Evolutionary conservation across 1,140 invertebrate species (phyloP).

Genomic region (Brachionus paranguensis): DNA sequence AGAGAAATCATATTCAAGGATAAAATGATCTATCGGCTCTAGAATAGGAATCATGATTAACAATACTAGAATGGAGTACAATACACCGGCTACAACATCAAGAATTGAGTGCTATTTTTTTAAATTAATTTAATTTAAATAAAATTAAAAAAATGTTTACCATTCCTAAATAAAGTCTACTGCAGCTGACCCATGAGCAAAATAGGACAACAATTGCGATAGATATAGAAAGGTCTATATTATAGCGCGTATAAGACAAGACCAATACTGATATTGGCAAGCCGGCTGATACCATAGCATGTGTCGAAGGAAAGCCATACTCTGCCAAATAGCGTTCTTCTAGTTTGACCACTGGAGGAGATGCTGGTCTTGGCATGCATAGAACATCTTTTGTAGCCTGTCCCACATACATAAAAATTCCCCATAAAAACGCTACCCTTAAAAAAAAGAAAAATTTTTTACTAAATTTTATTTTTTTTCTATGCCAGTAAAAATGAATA

Average conservation of each 20-base stretch:
- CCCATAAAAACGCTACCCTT: constrained; percentile 61
- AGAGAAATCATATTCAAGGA: constrained; percentile 65
- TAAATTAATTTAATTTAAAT: not conserved
- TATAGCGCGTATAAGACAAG: constrained; percentile 17
- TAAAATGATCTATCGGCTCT: constrained; percentile 66
- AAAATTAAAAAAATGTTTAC: constrained; percentile 63
- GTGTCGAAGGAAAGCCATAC: constrained; percentile 87
- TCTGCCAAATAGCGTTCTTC: constrained; percentile 77
- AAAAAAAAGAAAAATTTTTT: not conserved
- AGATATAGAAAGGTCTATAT: constrained; percentile 17
- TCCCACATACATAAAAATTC: constrained; percentile 65
- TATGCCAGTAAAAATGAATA: not conserved
- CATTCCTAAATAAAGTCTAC: constrained; percentile 83
- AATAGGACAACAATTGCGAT: not conserved
- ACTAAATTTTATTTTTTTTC: not conserved
- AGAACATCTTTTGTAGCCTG: constrained; percentile 83
- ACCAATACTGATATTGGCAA: constrained; percentile 32
- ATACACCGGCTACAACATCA: constrained; percentile 55
- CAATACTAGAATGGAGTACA: constrained; percentile 65
- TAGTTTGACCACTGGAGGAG: constrained; percentile 72
- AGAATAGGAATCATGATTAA: constrained; percentile 67
- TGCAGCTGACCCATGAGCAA: constrained; percentile 64
- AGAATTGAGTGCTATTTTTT: constrained; percentile 9
- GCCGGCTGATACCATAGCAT: constrained; percentile 69
- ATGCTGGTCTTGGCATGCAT: constrained; percentile 72